Conservation (phyloP, 2,113 vertebrate genomes). For the Pteruthius melanotis region DNA sequence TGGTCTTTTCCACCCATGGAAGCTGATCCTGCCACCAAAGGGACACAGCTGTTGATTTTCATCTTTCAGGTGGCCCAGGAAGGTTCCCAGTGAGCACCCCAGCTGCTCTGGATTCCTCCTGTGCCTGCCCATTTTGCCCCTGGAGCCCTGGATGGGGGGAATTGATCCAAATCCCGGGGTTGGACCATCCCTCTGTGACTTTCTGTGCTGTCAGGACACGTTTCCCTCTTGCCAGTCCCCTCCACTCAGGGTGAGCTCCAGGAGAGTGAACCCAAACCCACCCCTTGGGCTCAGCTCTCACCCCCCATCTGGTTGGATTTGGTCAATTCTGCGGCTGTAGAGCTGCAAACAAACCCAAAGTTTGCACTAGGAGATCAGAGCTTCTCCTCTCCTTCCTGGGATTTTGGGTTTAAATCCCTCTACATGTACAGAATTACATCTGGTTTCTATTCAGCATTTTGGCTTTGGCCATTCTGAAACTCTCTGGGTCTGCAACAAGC, state of each 20-base stretch:
- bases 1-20: background rate
- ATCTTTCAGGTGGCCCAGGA: background rate
- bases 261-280: background rate
- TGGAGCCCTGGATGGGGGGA: background rate
- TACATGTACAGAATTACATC: background rate
- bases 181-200: background rate
- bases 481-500: background rate
- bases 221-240: background rate
- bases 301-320: background rate
- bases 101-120: background rate
- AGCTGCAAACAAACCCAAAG: background rate
- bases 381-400: background rate
- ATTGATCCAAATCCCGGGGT: accelerated
- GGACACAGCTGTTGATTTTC: background rate
- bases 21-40: background rate
- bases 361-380: background rate
- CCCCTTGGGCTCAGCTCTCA: background rate
- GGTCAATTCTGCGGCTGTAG: background rate
- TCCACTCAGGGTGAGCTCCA: background rate
- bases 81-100: background rate
- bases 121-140: background rate
- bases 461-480: background rate
- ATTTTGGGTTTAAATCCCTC: background rate
- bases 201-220: background rate
- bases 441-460: background rate